Percentiles rank a stretch among this genome's conserved stretches.
Conservation (phyloP, 1,140 invertebrate genomes). For the Heliconius hewitsoni region DNA sequence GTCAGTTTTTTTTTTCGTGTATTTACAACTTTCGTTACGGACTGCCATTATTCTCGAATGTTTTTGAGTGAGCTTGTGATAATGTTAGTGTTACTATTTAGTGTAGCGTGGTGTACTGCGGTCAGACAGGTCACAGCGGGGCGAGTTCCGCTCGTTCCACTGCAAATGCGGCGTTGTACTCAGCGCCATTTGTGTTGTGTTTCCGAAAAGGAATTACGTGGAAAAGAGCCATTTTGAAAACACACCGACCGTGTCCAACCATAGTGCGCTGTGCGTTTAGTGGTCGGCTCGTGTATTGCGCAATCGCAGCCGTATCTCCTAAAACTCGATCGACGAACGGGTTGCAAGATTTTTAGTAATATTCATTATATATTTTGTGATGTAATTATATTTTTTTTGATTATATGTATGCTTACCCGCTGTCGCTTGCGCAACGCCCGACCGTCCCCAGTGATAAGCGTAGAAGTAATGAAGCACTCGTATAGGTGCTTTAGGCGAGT, state of each 20-base stretch:
- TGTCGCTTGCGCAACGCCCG: neutral
- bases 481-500: slow-evolving; percentile 53
- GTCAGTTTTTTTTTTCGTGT: slow-evolving; percentile 6
- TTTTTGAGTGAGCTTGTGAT: slow-evolving; percentile 63
- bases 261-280: slow-evolving; percentile 77
- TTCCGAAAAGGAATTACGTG: slow-evolving; percentile 84
- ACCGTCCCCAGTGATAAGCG: slow-evolving; percentile 48
- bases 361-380: slow-evolving; percentile 7
- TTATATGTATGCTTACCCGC: neutral
- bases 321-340: neutral
- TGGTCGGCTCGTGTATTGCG: slow-evolving; percentile 24
- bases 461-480: slow-evolving; percentile 47
- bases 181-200: slow-evolving; percentile 85
- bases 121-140: slow-evolving; percentile 68
- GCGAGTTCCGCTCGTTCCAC: slow-evolving; percentile 53
- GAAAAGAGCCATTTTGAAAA: slow-evolving; percentile 87
- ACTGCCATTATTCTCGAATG: slow-evolving; percentile 73
- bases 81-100: slow-evolving; percentile 65
- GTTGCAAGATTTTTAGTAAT: neutral
- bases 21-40: slow-evolving; percentile 37
- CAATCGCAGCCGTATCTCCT: slow-evolving; percentile 1
- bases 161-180: slow-evolving; percentile 61
- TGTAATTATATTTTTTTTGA: neutral
- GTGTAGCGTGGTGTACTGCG: slow-evolving; percentile 68
- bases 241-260: slow-evolving; percentile 82